Evolutionary conservation across 2,797 vertebrate species (phyloP).

Genomic region (Silurus lanzhouensis): DNA sequence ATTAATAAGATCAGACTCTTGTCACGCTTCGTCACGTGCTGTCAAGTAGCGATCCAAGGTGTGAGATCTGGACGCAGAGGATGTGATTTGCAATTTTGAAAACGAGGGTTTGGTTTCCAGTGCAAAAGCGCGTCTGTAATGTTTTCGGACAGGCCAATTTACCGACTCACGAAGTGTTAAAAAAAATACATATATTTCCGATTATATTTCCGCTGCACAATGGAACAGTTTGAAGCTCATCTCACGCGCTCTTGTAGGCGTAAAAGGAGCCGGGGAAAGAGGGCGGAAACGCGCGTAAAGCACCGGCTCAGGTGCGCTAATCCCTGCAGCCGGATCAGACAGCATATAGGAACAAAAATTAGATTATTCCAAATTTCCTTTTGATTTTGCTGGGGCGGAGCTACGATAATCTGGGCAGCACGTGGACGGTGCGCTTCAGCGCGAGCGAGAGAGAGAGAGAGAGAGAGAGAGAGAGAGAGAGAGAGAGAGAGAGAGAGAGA

Average conservation of each 20-base stretch:
- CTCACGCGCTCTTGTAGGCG: background rate
- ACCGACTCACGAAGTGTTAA: background rate
- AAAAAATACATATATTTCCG: background rate
- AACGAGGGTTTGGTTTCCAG: background rate
- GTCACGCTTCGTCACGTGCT: too few species aligned
- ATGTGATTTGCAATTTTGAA: background rate
- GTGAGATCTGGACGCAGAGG: too few species aligned
- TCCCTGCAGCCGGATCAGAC: background rate
- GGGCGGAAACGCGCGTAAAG: background rate
- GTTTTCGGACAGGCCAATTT: background rate
- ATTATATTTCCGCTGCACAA: background rate
- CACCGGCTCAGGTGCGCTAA: background rate
- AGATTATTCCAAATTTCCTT: conserved; percentile 7
- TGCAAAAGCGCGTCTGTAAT: background rate
- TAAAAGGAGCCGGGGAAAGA: background rate
- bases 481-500: background rate
- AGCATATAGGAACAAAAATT: background rate
- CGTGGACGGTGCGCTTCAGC: conserved; percentile 67
- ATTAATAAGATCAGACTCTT: too few species aligned
- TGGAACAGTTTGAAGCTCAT: background rate
- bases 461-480: conserved; percentile 1
- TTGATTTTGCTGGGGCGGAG: conserved; percentile 59
- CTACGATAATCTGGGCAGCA: conserved; percentile 64
- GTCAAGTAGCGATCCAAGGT: too few species aligned
- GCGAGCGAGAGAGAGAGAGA: conserved; percentile 54